Percentiles rank a stretch among this genome's conserved stretches.
Conservation (phyloP, 2,888 invertebrate species). For the Sinelater perroti region DNA sequence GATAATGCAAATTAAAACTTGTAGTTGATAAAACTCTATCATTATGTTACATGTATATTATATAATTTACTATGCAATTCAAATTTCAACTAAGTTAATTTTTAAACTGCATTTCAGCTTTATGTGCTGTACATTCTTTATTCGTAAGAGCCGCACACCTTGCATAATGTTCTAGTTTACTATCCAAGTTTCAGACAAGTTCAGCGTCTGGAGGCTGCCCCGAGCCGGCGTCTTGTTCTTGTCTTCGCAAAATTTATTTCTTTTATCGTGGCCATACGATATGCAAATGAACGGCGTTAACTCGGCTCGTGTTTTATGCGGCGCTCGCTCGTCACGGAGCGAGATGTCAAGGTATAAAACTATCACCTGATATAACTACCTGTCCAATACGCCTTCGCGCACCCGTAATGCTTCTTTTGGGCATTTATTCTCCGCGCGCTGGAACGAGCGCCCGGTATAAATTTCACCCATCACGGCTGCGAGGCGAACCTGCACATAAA, state of each 20-base stretch:
- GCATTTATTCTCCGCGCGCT: slow-evolving; percentile 32
- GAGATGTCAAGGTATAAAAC: slow-evolving; percentile 56
- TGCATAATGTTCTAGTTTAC: too few relatives aligned
- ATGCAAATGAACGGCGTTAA: slow-evolving; percentile 48
- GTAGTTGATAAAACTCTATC: too few relatives aligned
- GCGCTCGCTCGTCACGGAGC: slow-evolving; percentile 46
- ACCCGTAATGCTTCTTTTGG: slow-evolving; percentile 32
- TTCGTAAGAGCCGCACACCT: too few relatives aligned
- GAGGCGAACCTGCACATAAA: slow-evolving; percentile 47
- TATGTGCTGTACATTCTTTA: too few relatives aligned
- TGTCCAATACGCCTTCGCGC: slow-evolving; percentile 51
- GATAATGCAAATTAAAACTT: too few relatives aligned
- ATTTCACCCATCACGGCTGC: slow-evolving; percentile 50
- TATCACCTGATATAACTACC: slow-evolving; percentile 58
- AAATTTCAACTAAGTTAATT: too few relatives aligned
- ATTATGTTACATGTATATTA: too few relatives aligned
- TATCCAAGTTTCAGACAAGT: too few relatives aligned
- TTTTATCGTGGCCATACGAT: slow-evolving; percentile 27
- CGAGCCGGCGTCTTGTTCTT: not conserved
- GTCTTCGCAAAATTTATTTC: slow-evolving; percentile 16
- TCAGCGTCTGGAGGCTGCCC: too few relatives aligned
- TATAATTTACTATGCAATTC: too few relatives aligned
- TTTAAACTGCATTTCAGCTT: too few relatives aligned
- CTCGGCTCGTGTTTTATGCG: slow-evolving; percentile 47
- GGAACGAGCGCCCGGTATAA: slow-evolving; percentile 47